Evolutionary conservation across 1,140 invertebrate species (phyloP).

Genomic region (Lasioglossum albipes): DNA sequence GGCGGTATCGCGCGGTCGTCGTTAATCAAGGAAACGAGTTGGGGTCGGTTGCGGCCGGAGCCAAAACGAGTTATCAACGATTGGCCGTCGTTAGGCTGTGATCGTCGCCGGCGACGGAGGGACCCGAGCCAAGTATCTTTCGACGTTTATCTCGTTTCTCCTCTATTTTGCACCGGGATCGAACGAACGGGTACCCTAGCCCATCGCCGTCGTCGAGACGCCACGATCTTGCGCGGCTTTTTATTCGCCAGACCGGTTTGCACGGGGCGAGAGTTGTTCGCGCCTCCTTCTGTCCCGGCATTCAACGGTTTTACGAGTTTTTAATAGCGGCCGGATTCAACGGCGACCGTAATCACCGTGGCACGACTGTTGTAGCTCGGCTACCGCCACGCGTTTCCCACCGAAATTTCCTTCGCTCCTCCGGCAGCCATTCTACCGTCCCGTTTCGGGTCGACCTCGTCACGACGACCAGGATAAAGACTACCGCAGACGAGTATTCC

Average conservation of each 20-base stretch:
- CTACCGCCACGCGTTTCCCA: constrained; percentile 1
- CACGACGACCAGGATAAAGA: no score
- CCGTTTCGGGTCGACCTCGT: no score
- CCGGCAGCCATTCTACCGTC: neutral
- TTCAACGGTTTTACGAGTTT: constrained; percentile 64
- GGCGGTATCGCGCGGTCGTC: constrained; percentile 10
- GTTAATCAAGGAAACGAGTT: constrained; percentile 35
- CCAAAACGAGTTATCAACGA: constrained; percentile 69
- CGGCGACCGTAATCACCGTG: constrained; percentile 53
- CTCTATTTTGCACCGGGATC: neutral
- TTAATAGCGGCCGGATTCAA: constrained; percentile 69
- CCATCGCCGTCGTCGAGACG: neutral
- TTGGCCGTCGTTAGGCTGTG: constrained; percentile 70
- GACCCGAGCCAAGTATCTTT: constrained; percentile 30
- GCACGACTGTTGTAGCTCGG: constrained; percentile 41
- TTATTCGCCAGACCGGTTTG: constrained; percentile 29
- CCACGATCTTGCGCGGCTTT: constrained; percentile 31
- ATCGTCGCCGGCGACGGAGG: constrained; percentile 53
- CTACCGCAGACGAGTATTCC: no score
- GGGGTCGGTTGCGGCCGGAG: constrained; percentile 21
- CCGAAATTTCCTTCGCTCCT: neutral
- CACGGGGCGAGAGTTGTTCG: constrained; percentile 34
- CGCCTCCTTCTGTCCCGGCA: constrained; percentile 14
- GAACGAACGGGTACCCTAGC: no score
- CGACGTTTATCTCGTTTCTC: constrained; percentile 18